Evolutionary conservation across 2,888 invertebrate species (phyloP).

Genomic region (Axea sp.): DNA sequence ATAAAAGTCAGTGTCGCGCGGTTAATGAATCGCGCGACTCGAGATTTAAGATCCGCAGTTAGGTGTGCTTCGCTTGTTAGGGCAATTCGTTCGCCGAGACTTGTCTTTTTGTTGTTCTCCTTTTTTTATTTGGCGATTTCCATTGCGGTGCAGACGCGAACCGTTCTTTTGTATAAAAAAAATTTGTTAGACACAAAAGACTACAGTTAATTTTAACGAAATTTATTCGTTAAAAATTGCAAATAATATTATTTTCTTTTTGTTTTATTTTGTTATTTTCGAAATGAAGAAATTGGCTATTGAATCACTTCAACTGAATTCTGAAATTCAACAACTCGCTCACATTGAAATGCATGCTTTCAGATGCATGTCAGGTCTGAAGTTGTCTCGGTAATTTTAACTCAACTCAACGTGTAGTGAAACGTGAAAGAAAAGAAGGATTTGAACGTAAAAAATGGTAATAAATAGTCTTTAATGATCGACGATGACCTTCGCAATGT

Average conservation of each 20-base stretch:
- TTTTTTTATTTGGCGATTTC: not conserved
- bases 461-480: constrained; percentile 37
- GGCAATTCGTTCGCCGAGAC: constrained; percentile 7
- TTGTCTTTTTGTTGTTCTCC: not conserved
- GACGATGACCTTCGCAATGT: constrained; percentile 48
- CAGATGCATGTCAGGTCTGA: not conserved
- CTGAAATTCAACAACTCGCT: too few species aligned
- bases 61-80: constrained; percentile 17
- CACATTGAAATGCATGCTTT: too few species aligned
- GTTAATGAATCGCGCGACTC: constrained; percentile 14
- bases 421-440: constrained; percentile 4
- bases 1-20: constrained; percentile 13
- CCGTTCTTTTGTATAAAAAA: too few species aligned
- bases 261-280: too few species aligned
- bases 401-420: not conserved
- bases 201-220: too few species aligned
- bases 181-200: too few species aligned
- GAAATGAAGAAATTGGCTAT: too few species aligned
- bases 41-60: constrained; percentile 10
- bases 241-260: too few species aligned
- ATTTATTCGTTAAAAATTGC: too few species aligned
- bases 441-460: constrained; percentile 19
- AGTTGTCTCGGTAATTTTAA: not conserved
- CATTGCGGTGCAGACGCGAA: too few species aligned
- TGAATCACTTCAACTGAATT: too few species aligned